phyloP scores from a whole-genome alignment of 2,113 vertebrate genomes.

The Rhinolophus sinicus region DNA sequence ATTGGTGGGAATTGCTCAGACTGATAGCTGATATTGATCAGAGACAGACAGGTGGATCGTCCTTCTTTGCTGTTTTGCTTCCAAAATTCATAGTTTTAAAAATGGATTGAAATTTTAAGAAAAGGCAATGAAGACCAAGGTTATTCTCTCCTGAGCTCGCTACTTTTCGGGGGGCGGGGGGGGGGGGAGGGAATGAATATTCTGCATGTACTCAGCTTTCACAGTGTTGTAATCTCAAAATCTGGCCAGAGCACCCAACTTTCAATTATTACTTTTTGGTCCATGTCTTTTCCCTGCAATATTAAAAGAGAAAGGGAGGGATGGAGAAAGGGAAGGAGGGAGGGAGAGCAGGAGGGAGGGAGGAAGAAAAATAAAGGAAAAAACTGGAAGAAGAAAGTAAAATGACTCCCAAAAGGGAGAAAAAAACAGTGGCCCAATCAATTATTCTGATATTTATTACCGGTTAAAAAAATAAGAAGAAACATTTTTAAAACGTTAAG shows the following conservation, averaged over 20 bases:
- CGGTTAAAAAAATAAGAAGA: background rate
- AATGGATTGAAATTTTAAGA: constrained; percentile 28
- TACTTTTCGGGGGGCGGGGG: background rate
- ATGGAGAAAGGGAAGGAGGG: no score
- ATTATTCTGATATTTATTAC: constrained; percentile 63
- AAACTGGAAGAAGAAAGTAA: constrained; percentile 32
- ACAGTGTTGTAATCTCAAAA: constrained; percentile 37
- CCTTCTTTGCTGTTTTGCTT: background rate
- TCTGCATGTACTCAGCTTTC: background rate
- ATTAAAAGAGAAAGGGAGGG: constrained; percentile 16
- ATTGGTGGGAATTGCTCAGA: background rate
- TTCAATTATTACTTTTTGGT: background rate
- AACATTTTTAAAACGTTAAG: constrained; percentile 60
- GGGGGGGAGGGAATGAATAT: background rate
- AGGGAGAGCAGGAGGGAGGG: no score
- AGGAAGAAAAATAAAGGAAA: background rate
- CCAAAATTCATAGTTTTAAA: background rate
- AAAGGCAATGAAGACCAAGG: constrained; percentile 13
- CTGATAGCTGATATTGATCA: background rate
- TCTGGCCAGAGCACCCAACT: background rate
- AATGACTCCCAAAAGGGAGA: constrained; percentile 9
- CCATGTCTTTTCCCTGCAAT: background rate
- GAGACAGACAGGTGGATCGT: rapidly evolving
- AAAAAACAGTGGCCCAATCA: constrained; percentile 42
- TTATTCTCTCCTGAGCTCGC: background rate